phyloP scores from a whole-genome alignment of 2,888 invertebrate genomes.

The Stegophylla sp. region DNA sequence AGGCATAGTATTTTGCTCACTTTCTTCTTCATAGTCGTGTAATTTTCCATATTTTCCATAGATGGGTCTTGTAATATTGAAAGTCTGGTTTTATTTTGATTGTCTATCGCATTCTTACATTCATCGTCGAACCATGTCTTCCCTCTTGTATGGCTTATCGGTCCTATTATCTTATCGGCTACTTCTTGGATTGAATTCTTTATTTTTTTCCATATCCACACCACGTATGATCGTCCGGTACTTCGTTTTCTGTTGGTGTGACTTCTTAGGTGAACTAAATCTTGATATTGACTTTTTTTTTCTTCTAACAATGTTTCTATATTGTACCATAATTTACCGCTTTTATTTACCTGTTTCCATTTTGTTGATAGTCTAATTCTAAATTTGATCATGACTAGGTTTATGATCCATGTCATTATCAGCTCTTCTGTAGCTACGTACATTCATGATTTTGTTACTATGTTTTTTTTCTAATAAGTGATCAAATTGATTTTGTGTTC shows the following conservation, averaged over 20 bases:
- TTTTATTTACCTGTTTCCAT: slow-evolving; percentile 3
- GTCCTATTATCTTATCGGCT: slow-evolving; percentile 7
- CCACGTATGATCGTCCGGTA: slow-evolving; percentile 14
- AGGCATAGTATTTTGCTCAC: slow-evolving; percentile 15
- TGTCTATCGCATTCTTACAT: too few relatives aligned
- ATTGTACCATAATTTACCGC: neutral
- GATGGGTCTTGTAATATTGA: slow-evolving; percentile 10
- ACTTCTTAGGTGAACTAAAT: slow-evolving; percentile 7
- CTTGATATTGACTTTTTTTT: slow-evolving; percentile 14
- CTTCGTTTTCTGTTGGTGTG: slow-evolving; percentile 21
- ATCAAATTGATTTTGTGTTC: slow-evolving; percentile 29
- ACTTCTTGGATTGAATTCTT: slow-evolving; percentile 18
- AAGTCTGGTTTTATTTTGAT: too few relatives aligned
- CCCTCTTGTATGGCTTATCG: slow-evolving; percentile 1
- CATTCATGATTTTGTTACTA: neutral
- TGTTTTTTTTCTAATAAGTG: slow-evolving; percentile 16
- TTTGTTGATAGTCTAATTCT: slow-evolving; percentile 22
- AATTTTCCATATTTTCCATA: slow-evolving; percentile 18
- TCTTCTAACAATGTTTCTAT: neutral
- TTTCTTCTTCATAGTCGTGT: slow-evolving; percentile 6
- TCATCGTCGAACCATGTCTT: slow-evolving; percentile 1
- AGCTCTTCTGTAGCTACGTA: slow-evolving; percentile 9
- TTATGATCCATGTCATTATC: slow-evolving; percentile 11
- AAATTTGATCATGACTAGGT: slow-evolving; percentile 12
- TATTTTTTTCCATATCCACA: neutral